Conservation (phyloP, 1,140 invertebrate species). For the Scaptodrosophila lebanonensis region DNA sequence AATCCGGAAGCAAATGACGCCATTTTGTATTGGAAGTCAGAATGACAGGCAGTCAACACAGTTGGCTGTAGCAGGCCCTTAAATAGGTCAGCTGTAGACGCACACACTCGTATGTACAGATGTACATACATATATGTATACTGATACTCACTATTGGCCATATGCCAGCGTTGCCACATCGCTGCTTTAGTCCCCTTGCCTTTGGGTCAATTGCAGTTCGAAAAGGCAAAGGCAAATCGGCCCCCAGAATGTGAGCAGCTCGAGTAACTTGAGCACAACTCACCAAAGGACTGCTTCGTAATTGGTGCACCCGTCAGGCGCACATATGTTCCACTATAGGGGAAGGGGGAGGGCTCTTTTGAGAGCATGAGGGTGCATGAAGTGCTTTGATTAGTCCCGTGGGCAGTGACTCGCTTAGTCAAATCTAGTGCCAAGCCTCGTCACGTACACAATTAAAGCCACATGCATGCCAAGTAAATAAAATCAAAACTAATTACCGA, state of each 20-base stretch:
- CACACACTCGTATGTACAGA: too few species aligned
- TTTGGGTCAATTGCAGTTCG: too few species aligned
- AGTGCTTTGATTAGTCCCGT: slow-evolving; percentile 25
- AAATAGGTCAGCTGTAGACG: slow-evolving; percentile 12
- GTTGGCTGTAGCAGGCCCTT: not conserved
- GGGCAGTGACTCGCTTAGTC: slow-evolving; percentile 7
- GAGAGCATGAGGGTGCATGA: too few species aligned
- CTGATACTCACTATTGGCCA: not conserved
- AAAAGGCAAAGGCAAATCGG: too few species aligned
- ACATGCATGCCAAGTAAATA: slow-evolving; percentile 37
- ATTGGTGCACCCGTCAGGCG: too few species aligned
- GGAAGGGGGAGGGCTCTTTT: too few species aligned
- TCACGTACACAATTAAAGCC: slow-evolving; percentile 49
- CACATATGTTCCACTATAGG: too few species aligned
- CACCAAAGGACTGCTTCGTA: too few species aligned
- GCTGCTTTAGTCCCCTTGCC: too few species aligned
- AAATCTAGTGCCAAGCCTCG: slow-evolving; percentile 7
- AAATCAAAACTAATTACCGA: slow-evolving; percentile 46
- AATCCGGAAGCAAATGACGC: slow-evolving; percentile 13
- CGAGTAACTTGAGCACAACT: too few species aligned
- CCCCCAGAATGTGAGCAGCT: too few species aligned
- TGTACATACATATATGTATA: too few species aligned
- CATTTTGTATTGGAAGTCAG: slow-evolving; percentile 11
- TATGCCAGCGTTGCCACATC: slow-evolving; percentile 18
- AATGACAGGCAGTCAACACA: not conserved